These are phyloP conservation scores for Pelmatolapia mariae DNA, from an alignment of 2,113 vertebrate genomes.

Conservation along the genomic window DNA sequence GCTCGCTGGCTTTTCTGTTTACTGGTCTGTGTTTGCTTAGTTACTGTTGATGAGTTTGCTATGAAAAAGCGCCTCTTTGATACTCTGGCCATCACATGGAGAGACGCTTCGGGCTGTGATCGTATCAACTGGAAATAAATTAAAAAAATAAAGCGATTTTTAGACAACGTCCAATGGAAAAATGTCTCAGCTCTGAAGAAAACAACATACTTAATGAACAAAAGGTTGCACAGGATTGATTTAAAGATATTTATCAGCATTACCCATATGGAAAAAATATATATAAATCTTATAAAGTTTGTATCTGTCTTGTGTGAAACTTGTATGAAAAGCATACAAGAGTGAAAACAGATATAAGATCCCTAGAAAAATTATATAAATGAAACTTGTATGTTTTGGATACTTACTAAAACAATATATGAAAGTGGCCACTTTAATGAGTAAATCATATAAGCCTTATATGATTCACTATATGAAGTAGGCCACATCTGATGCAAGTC, in stretches of 20 bases:
- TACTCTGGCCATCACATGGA: slow-evolving; percentile 51
- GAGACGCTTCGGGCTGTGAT: slow-evolving; percentile 24
- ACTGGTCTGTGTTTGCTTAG: slow-evolving; percentile 35
- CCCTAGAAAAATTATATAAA: too few species aligned
- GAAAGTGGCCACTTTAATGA: too few species aligned
- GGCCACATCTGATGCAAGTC: too few species aligned
- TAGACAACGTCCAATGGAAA: background rate
- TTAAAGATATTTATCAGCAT: background rate
- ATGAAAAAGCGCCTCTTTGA: slow-evolving; percentile 33
- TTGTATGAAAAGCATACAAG: too few species aligned
- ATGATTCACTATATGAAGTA: too few species aligned
- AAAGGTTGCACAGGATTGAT: background rate
- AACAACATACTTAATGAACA: background rate
- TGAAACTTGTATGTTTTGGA: too few species aligned
- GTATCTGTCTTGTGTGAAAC: too few species aligned
- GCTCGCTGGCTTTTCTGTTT: slow-evolving; percentile 6
- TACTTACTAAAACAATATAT: too few species aligned
- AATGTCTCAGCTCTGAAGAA: background rate
- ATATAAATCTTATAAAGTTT: background rate
- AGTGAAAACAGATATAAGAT: too few species aligned
- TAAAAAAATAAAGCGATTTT: background rate
- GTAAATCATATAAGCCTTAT: too few species aligned
- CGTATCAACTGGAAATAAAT: background rate
- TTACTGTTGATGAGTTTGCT: slow-evolving; percentile 13
- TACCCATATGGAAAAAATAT: background rate